Base-by-base conservation (phyloP, 2,888 invertebrate species). In the Conops quadrifasciatus region DNA sequence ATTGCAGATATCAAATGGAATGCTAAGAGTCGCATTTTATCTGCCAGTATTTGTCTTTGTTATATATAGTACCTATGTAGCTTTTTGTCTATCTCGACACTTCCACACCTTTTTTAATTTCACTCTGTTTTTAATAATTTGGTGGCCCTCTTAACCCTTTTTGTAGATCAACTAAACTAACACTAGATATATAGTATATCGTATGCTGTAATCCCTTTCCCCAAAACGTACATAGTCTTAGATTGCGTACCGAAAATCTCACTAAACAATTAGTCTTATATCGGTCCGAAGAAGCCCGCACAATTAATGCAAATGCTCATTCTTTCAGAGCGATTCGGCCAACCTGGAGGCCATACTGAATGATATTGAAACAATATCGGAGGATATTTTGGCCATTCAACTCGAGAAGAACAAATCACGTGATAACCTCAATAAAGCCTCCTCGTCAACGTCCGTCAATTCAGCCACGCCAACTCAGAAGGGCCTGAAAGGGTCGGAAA, bases 321-420 rank as follows among this genome's bases (percentile, higher is more conserved):
- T 26, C 58, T 70, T 72, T 16, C 73, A 83, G 83, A 82, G 83
- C 78, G 89, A 88, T 28, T 90, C 90, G 15, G 91, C 91, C 0
- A 92, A 92, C 79, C 86, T 92, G 53, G 92, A 92, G 77, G 90
- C 92, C 73, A 84, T 92, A 58, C 84, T 92, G 0, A 90, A 91
- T 71, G 92, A 92, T 73, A 91, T 92, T 7, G 90, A 91, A 80
- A 88, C 89, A 0, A 87, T 89, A 69, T 88, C 89, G 1, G 84
- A 83, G 69, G 85, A 86, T 56, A 83, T 86, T 21, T 71, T 84
- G 71, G 82, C 83, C 53, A 82, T 86, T 71, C 85, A 86, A 71
- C 63, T 85, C 62, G 82, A 83, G 28, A 84, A 82, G 58, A 81
- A 78, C 53, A 82, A 78, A 68, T 82, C 82, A 2, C 81, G 80